phyloP scores from a whole-genome alignment of 2,888 invertebrate genomes.

The Tinea trinotella region DNA sequence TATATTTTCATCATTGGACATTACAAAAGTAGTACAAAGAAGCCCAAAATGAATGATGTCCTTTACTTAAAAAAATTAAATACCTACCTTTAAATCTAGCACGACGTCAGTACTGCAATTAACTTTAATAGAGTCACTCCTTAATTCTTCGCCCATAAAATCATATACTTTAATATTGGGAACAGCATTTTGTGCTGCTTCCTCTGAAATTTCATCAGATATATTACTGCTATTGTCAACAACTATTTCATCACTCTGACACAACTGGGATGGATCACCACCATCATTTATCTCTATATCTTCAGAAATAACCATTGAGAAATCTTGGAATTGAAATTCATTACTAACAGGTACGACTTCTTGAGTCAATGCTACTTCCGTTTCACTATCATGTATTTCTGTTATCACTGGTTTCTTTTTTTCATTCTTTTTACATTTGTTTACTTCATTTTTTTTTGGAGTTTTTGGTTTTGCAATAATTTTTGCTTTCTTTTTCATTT shows the following conservation, averaged over 20 bases:
- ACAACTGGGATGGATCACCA: slow-evolving; percentile 40
- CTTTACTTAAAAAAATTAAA: no score
- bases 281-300: slow-evolving; percentile 56
- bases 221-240: slow-evolving; percentile 59
- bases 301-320: slow-evolving; percentile 64
- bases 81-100: slow-evolving; percentile 54
- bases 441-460: no score
- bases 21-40: no score
- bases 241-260: slow-evolving; percentile 29
- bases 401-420: no score
- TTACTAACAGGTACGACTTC: slow-evolving; percentile 29
- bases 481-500: no score
- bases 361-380: slow-evolving; percentile 27
- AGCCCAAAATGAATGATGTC: no score
- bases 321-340: slow-evolving; percentile 46
- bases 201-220: slow-evolving; percentile 33
- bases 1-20: no score
- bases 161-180: slow-evolving; percentile 59
- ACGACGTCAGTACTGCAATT: slow-evolving; percentile 58
- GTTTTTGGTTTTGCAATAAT: no score
- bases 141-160: slow-evolving; percentile 47
- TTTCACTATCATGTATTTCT: slow-evolving; percentile 23
- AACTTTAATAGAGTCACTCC: slow-evolving; percentile 46
- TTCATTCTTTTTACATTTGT: no score
- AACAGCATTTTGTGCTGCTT: slow-evolving; percentile 24